Percentiles rank a stretch among this genome's conserved stretches.
phyloP scores from a whole-genome alignment of 2,888 invertebrate genomes.

The Lobophora halterata region DNA sequence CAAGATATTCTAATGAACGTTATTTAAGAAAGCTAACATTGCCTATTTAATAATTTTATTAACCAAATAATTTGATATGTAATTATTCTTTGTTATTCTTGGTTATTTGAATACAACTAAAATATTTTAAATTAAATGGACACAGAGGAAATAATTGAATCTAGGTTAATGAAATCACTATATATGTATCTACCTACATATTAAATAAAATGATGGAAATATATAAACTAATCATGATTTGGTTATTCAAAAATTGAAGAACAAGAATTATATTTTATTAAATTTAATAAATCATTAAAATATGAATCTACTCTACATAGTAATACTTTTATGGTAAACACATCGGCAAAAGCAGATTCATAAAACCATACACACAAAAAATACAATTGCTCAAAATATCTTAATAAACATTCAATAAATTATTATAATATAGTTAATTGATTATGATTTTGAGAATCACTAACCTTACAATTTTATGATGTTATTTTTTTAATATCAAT shows the following conservation, averaged over 20 bases:
- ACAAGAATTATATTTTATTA: no score
- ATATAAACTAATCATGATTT: no score
- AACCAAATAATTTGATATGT: constrained; percentile 63
- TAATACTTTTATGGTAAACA: constrained; percentile 66
- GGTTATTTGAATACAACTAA: constrained; percentile 39
- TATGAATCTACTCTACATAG: constrained; percentile 51
- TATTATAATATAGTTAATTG: constrained; percentile 6
- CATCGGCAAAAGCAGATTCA: constrained; percentile 20
- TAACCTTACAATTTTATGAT: no score
- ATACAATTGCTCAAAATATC: not conserved
- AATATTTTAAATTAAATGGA: constrained; percentile 22
- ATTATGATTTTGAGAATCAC: constrained; percentile 13
- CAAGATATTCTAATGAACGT: no score
- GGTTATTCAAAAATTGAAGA: no score
- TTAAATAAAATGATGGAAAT: no score
- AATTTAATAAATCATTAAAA: no score
- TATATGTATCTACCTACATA: no score
- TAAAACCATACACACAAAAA: constrained; percentile 1
- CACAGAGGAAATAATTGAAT: no score
- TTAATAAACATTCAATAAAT: constrained; percentile 9
- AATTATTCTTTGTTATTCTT: constrained; percentile 70
- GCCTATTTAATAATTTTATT: constrained; percentile 14
- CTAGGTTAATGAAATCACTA: no score
- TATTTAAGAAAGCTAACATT: constrained; percentile 9
- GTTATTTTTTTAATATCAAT: no score